Evolutionary conservation across 2,113 vertebrate species (phyloP).

Genomic region (Suncus etruscus): DNA sequence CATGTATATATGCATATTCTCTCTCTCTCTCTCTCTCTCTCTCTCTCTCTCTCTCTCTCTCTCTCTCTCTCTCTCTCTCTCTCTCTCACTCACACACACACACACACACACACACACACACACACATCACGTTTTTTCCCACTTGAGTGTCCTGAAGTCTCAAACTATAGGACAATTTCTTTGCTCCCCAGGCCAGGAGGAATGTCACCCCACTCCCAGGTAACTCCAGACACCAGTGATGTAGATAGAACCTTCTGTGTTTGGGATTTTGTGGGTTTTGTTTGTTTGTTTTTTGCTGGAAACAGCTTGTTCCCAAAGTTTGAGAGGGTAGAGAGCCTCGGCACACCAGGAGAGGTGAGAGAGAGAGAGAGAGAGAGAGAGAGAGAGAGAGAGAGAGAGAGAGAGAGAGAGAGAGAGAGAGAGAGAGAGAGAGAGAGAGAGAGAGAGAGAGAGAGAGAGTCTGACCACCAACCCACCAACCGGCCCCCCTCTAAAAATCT

Average conservation of each 20-base stretch:
- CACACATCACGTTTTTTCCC: too few species aligned
- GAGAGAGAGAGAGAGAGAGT: too few species aligned
- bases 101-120: fast-evolving
- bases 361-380: background rate
- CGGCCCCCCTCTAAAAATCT: background rate
- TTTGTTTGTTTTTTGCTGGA: background rate
- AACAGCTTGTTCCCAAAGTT: background rate
- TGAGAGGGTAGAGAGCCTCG: background rate
- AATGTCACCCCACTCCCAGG: background rate
- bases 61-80: too few species aligned
- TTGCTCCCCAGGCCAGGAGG: background rate
- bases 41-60: too few species aligned
- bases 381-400: too few species aligned
- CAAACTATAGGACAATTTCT: background rate
- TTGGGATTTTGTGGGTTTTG: background rate
- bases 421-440: background rate
- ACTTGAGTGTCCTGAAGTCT: background rate
- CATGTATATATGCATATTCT: too few species aligned
- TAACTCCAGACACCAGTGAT: background rate
- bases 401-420: background rate
- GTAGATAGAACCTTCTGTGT: background rate
- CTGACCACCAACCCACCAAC: background rate
- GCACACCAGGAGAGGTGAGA: background rate
- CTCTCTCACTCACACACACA: too few species aligned
- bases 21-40: too few species aligned